Evolutionary conservation across 2,888 invertebrate species (phyloP).

Genomic region (Acronicta psi): DNA sequence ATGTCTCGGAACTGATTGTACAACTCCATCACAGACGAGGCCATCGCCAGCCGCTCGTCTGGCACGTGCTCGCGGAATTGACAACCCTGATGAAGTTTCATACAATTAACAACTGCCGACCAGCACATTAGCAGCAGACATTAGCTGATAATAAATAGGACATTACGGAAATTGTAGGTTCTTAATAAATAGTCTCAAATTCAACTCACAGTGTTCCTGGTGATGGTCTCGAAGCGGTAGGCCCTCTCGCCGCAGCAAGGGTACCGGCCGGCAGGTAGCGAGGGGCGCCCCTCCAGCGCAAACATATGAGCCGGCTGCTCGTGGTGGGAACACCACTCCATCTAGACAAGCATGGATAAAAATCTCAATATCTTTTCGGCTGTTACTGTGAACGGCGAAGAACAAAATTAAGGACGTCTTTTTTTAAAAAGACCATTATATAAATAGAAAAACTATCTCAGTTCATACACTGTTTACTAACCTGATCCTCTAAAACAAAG

Average conservation of each 20-base stretch:
- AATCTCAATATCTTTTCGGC: background rate
- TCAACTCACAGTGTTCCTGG: constrained; percentile 87
- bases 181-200: no score
- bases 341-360: constrained; percentile 73
- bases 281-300: constrained; percentile 91
- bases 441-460: no score
- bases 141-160: no score
- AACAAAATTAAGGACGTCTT: no score
- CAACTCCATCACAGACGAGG: constrained; percentile 91
- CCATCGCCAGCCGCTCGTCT: constrained; percentile 90
- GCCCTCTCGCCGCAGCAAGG: constrained; percentile 97
- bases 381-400: background rate
- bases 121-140: no score
- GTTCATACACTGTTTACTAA: no score
- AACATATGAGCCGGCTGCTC: constrained; percentile 94
- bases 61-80: constrained; percentile 93
- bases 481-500: no score
- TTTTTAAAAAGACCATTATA: no score
- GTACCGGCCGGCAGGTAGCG: constrained; percentile 93
- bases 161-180: background rate
- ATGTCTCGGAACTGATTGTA: constrained; percentile 89
- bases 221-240: constrained; percentile 93
- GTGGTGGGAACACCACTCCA: constrained; percentile 95
- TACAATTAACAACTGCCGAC: background rate
- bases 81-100: constrained; percentile 89